phyloP scores from a whole-genome alignment of 1,140 invertebrate species.

The Zaprionus camerounensis region DNA sequence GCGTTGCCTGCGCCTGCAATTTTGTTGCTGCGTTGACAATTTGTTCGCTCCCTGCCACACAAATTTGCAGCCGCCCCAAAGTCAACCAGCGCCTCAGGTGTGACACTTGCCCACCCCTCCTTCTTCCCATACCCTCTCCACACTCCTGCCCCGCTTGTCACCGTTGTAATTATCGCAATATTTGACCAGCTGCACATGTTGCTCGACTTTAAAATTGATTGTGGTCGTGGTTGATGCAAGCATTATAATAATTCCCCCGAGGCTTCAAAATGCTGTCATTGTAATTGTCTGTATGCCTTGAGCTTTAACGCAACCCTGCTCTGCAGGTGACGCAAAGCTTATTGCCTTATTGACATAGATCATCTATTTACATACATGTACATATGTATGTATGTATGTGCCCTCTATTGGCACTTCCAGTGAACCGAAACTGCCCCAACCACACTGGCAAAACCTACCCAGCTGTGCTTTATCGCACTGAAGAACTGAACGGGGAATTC shows the following conservation, averaged over 20 bases:
- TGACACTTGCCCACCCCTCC: background rate
- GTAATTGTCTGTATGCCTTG: background rate
- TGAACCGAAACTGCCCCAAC: background rate
- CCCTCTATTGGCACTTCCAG: background rate
- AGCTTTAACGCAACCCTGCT: background rate
- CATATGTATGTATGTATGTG: background rate
- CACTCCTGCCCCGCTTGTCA: background rate
- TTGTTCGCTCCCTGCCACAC: constrained; percentile 42
- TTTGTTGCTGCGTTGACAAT: constrained; percentile 60
- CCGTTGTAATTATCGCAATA: constrained; percentile 28
- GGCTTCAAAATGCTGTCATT: constrained; percentile 20
- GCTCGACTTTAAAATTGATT: constrained; percentile 28
- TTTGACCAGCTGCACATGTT: constrained; percentile 58
- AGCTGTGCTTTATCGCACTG: background rate
- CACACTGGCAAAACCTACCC: background rate
- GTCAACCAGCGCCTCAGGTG: constrained; percentile 32
- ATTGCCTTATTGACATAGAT: constrained; percentile 1
- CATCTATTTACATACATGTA: background rate
- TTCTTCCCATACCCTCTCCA: too few species aligned
- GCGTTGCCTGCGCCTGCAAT: constrained; percentile 46
- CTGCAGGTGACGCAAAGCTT: constrained; percentile 4
- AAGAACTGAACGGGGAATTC: background rate
- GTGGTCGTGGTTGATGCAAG: constrained; percentile 41
- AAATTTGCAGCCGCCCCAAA: constrained; percentile 46
- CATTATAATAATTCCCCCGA: constrained; percentile 53